Evolutionary conservation across 92 coral and sea anemone genomes (phyloP).

Genomic region (Heliopora coerulea): DNA sequence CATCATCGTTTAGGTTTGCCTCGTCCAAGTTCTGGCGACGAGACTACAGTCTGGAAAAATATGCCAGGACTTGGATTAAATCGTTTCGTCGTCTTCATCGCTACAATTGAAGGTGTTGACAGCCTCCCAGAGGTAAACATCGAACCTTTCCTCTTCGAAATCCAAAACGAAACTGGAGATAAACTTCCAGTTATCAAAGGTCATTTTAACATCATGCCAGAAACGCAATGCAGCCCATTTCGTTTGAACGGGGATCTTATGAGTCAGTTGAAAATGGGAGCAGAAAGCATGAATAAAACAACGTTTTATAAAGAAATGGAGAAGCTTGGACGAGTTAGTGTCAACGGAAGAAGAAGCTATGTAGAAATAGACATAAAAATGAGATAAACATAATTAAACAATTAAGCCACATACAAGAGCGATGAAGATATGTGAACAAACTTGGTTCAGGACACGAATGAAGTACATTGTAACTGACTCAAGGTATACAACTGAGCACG

Average conservation of each 20-base stretch:
- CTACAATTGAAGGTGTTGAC: slow-evolving; percentile 44
- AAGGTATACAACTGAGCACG: too few species aligned
- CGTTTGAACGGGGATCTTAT: neutral
- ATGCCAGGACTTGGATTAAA: slow-evolving; percentile 71
- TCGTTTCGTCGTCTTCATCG: slow-evolving; percentile 74
- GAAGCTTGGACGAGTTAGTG: too few species aligned
- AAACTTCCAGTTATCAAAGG: neutral
- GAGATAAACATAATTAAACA: too few species aligned
- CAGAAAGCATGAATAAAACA: slow-evolving; percentile 1
- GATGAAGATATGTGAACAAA: too few species aligned
- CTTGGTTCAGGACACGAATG: too few species aligned
- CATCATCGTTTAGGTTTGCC: slow-evolving; percentile 75
- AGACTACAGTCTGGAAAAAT: slow-evolving; percentile 82
- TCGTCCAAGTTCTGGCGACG: slow-evolving; percentile 82
- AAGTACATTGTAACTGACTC: too few species aligned
- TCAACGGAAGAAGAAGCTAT: too few species aligned
- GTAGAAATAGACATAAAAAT: too few species aligned
- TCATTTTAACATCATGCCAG: too few species aligned
- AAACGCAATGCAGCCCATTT: neutral
- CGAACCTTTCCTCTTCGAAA: slow-evolving; percentile 54
- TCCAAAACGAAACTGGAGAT: slow-evolving; percentile 2
- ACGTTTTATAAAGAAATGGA: too few species aligned
- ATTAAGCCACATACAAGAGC: too few species aligned
- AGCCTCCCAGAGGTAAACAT: slow-evolving; percentile 26
- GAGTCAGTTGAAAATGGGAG: neutral